Evolutionary conservation across 92 coral and sea anemone genomes (phyloP), one percentile per base, ranked within the genome.

Genomic region (Siderastrea siderea): DNA sequence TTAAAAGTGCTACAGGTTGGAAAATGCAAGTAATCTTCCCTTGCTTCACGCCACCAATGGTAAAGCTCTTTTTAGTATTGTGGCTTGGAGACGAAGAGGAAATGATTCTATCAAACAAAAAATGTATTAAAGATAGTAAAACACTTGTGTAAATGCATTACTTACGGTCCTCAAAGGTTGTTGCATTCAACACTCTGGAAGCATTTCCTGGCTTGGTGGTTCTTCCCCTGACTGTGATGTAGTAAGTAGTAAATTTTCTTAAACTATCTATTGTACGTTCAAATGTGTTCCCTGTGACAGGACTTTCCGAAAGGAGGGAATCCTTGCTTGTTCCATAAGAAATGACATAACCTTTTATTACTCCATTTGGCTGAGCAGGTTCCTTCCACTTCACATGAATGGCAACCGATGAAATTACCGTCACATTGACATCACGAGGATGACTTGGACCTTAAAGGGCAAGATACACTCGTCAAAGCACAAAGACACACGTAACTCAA

Each of bases 141-240:
- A 26, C 2, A 17, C 46, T 10, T 9, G 47, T 66, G 71, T 16
- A 19, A 5, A 9, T 19, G 1, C 47, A 66, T 0, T 52, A 80
- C 95, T 84, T 87, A 94, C 98, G 87, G 52, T 92, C 95, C 62
- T 93, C 83, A 45, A 68, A 65, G 0, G 98, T 94, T 53, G 81
- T 84, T 26, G 85, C 91, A 49, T 75, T 70, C 5, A 66, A 78
- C 38, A 84, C 58, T 49, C 51, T 13, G 12, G 98, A 94, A 59
- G 92, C 92, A 84, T 94, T 93, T 38, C 98, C 98, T 61, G 57
- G 71, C 78, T 84, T 16, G 11, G 87, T 83, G 3, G 98, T 94
- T 79, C 50, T 74, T 1, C 92, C 98, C 63, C 91, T 83, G 69
- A 94, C 95, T 54, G 71, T 88, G 46, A 94, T 65, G 54, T 73